Evolutionary conservation across 1,140 invertebrate genomes (phyloP), one percentile per base, ranked within the genome.

Genomic region (Drosophila lini): DNA sequence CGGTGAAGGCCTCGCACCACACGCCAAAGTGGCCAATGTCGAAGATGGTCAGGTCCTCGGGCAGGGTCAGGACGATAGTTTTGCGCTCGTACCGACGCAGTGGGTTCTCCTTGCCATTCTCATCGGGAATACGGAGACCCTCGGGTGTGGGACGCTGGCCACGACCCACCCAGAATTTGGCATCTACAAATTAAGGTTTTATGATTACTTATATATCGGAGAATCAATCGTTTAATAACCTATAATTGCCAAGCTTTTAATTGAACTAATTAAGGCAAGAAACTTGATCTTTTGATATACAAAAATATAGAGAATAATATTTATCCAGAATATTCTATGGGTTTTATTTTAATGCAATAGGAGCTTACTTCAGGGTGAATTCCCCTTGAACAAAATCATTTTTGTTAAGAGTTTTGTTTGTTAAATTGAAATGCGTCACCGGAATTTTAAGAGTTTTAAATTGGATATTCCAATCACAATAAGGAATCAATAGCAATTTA

Each of bases 101-200:
- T 1, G 97, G 97, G n/a, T 93, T 91, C 80, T 95, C 95, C 91
- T 96, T 97, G 55, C 97, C 97, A 81, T 98, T 98, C 93, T 98
- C 97, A 85, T 98, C 97, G 0, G 97, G 96, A 3, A 98, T 95
- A 11, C 96, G 93, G 52, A 97, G 94, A 11, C 97, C 97, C 74
- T 97, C 95, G 1, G 96, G 94, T 1, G 95, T 95, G 5, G 97
- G 96, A 78, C 95, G 94, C 22, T 95, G 94, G 10, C 97, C 97
- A 15, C 94, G 91, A 1, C 97, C 97, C 44, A 96, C 96, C 97
- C 97, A 98, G 93, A 98, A 98, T 93, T 98, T 97, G 0, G 96
- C 97, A 93, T 98, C 97, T 98, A 53, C 11, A 73, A 67, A 11
- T 58, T 44, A 3, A 2, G n/a, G 3, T 16, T 44, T 31, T 16